Conservation (phyloP, 2,113 vertebrate species). For the Rhinolophus ferrumequinum region DNA sequence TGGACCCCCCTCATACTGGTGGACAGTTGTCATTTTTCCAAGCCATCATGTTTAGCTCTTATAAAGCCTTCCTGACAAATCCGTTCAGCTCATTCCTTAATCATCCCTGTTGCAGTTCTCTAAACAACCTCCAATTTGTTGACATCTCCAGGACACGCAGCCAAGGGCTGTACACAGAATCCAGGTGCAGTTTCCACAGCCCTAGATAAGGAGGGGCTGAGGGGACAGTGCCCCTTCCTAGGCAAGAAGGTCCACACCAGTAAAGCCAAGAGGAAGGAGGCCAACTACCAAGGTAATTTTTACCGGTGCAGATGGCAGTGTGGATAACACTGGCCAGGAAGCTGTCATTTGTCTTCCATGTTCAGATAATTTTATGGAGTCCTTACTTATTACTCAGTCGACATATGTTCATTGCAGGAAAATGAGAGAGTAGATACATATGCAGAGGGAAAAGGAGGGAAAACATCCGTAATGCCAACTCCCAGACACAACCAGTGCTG, state of each 20-base stretch:
- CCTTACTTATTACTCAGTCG: neutral
- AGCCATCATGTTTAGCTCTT: neutral
- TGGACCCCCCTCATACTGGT: neutral
- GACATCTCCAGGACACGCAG: neutral
- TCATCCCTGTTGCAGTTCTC: neutral
- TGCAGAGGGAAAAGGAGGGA: neutral
- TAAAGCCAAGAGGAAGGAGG: neutral
- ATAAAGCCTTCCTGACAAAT: neutral
- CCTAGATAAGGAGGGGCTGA: neutral
- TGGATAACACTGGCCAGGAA: neutral
- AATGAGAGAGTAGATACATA: accelerated
- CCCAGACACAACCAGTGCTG: accelerated
- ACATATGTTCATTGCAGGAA: neutral
- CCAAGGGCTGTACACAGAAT: neutral
- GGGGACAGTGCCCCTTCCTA: neutral
- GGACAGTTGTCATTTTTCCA: neutral
- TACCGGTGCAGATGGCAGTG: neutral
- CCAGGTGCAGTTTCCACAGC: neutral
- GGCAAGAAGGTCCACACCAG: neutral
- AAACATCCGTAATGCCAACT: neutral
- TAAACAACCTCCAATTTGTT: slow-evolving; percentile 31
- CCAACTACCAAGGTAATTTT: accelerated
- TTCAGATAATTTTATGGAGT: neutral
- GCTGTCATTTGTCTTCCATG: neutral
- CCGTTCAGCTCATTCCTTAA: neutral